Conservation (phyloP, 1,140 invertebrate genomes). For the Brachionus rubens region DNA sequence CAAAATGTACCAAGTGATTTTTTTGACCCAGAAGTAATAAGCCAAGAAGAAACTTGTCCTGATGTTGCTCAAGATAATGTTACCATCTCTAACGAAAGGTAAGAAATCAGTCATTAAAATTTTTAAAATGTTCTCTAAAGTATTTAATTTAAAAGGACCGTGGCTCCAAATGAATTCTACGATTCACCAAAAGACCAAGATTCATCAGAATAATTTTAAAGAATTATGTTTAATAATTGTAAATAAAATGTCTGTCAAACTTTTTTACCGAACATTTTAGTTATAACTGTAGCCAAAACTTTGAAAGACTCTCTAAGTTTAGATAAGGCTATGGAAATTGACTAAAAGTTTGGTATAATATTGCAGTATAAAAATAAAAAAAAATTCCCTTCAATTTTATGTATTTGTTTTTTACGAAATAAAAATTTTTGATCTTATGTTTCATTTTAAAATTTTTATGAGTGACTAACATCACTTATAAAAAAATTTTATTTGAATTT, state of each 20-base stretch:
- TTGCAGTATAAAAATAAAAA: too few relatives aligned
- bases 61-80: slow-evolving; percentile 34
- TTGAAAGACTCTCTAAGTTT: too few relatives aligned
- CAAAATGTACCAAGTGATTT: slow-evolving; percentile 61
- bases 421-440: too few relatives aligned
- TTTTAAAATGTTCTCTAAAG: not conserved
- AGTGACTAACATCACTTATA: too few relatives aligned
- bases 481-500: too few relatives aligned
- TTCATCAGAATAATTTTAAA: not conserved
- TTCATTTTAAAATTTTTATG: too few relatives aligned
- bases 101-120: not conserved
- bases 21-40: not conserved
- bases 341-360: too few relatives aligned
- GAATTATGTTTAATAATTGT: not conserved
- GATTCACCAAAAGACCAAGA: slow-evolving; percentile 43
- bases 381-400: too few relatives aligned
- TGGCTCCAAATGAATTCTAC: slow-evolving; percentile 32
- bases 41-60: slow-evolving; percentile 23
- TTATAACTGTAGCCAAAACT: too few relatives aligned
- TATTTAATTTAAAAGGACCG: not conserved
- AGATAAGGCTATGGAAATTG: too few relatives aligned
- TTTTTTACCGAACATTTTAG: too few relatives aligned
- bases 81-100: not conserved
- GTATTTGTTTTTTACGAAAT: too few relatives aligned
- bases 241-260: not conserved